These are phyloP conservation scores for Phaetusa simplex DNA, from an alignment of 2,113 vertebrate genomes.

Conservation along the genomic window DNA sequence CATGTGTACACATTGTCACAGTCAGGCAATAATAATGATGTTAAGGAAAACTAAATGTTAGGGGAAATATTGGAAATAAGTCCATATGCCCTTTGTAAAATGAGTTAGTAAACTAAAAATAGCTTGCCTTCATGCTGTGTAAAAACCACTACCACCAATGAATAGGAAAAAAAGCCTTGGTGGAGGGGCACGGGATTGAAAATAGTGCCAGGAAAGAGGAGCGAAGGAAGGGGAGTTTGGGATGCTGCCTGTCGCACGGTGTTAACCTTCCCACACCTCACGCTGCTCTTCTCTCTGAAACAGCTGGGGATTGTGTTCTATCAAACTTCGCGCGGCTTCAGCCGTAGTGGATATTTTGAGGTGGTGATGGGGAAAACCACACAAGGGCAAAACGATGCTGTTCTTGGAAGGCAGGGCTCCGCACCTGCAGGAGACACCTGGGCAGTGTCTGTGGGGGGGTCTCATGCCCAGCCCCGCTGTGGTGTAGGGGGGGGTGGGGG, in stretches of 20 bases:
- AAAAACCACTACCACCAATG: not conserved
- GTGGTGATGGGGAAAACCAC: accelerated
- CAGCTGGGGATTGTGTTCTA: accelerated
- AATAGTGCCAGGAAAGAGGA: not conserved
- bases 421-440: no score
- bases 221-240: not conserved
- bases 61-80: not conserved
- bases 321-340: accelerated
- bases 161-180: not conserved
- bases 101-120: not conserved
- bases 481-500: accelerated
- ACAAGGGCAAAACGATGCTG: accelerated
- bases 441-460: accelerated
- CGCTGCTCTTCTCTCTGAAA: accelerated
- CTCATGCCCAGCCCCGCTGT: accelerated
- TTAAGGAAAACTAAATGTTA: not conserved
- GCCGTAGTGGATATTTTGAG: accelerated
- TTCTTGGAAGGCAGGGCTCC: not conserved
- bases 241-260: not conserved
- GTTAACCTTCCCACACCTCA: not conserved
- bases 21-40: not conserved
- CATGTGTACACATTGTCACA: not conserved
- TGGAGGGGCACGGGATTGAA: not conserved
- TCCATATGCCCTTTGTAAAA: not conserved
- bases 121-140: not conserved